Evolutionary conservation across 2,888 invertebrate species (phyloP).

Genomic region (Xestia sexstrigata): DNA sequence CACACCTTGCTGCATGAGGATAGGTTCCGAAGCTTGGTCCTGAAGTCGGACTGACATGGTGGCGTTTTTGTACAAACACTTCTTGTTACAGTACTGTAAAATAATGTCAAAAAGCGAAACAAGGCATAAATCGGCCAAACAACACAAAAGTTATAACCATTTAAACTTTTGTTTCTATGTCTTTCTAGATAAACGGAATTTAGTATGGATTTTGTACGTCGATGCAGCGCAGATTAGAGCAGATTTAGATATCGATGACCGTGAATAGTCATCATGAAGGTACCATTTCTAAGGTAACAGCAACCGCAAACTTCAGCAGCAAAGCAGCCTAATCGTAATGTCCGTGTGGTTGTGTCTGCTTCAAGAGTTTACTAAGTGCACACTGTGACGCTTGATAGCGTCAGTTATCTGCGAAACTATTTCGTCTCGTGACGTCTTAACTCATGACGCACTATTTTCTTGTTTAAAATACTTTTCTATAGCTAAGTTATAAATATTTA

Average conservation of each 20-base stretch:
- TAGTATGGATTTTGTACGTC: no score
- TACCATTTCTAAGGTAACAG: neutral
- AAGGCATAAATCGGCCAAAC: no score
- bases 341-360: neutral
- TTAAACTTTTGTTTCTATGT: no score
- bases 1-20: no score
- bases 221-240: no score
- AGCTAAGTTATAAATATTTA: constrained; percentile 43
- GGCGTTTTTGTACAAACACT: no score
- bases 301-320: neutral
- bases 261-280: neutral
- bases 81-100: no score
- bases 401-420: constrained; percentile 39
- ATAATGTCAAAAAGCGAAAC: no score
- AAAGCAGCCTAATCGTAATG: neutral
- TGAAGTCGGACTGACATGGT: no score
- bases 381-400: constrained; percentile 45
- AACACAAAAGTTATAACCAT: no score
- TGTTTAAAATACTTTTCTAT: constrained; percentile 27
- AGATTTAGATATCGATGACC: neutral
- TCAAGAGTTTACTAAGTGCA: constrained; percentile 9
- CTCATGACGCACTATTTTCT: constrained; percentile 35
- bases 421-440: constrained; percentile 36
- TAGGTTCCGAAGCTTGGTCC: no score
- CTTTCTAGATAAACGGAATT: no score